A percentile compares a stretch with the other conserved stretches of the same genome.
phyloP scores from a whole-genome alignment of 2,888 invertebrate genomes.

The Choristoneura rosaceana region DNA sequence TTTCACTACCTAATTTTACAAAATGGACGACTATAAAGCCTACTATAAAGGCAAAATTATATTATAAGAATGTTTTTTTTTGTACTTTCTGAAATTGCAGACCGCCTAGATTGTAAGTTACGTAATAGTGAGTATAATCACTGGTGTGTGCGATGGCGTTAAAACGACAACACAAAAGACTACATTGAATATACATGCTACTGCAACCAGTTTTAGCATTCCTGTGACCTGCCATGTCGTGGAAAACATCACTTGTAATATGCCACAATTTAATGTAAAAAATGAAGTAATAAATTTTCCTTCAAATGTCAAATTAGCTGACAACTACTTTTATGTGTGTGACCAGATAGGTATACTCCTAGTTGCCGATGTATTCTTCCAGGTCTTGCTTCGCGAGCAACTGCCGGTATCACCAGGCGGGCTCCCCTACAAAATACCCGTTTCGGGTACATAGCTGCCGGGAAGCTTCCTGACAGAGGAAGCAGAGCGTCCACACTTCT shows the following conservation, averaged over 20 bases:
- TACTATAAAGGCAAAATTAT: neutral
- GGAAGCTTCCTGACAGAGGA: slow-evolving; percentile 8
- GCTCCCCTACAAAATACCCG: slow-evolving; percentile 12
- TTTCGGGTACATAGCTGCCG: slow-evolving; percentile 14
- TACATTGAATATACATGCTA: neutral
- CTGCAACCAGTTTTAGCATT: neutral
- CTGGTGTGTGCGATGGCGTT: slow-evolving; percentile 15
- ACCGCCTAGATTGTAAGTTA: slow-evolving; percentile 1
- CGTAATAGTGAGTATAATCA: neutral
- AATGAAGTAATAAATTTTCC: neutral
- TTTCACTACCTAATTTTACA: too few species aligned
- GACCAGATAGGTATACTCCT: slow-evolving; percentile 5
- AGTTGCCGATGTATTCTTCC: slow-evolving; percentile 12
- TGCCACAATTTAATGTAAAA: slow-evolving; percentile 10
- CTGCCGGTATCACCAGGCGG: neutral
- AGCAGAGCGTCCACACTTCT: neutral
- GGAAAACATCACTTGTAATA: slow-evolving; percentile 7
- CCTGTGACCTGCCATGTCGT: slow-evolving; percentile 13
- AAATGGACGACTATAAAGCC: too few species aligned
- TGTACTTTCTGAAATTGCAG: neutral
- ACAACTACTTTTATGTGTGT: slow-evolving; percentile 6
- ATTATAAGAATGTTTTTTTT: neutral
- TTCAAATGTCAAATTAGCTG: slow-evolving; percentile 4
- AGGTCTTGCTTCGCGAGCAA: slow-evolving; percentile 15
- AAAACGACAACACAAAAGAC: neutral